Conservation (phyloP, 2,797 vertebrate genomes). For the Pseudochaenichthys georgianus region DNA sequence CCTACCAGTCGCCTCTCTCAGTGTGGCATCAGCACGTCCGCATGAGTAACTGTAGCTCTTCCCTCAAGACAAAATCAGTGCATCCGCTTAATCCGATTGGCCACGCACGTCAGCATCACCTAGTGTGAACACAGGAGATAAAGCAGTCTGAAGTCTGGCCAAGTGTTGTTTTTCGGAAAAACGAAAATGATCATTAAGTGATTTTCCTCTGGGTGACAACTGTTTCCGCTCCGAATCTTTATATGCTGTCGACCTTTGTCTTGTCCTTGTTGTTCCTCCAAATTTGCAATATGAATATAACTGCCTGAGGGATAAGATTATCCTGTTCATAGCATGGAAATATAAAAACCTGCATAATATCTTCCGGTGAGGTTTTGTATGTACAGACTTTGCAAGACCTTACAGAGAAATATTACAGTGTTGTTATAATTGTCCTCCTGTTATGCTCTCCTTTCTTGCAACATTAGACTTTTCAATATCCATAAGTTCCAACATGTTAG, state of each 20-base stretch:
- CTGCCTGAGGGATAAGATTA: neutral
- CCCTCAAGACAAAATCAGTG: slow-evolving; percentile 68
- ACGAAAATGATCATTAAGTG: slow-evolving; percentile 56
- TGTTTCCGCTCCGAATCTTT: slow-evolving; percentile 54
- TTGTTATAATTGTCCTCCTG: neutral
- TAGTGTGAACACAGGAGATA: slow-evolving; percentile 69
- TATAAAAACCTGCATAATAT: neutral
- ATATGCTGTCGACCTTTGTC: slow-evolving; percentile 43
- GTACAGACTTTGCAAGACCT: neutral
- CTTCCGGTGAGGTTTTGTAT: neutral
- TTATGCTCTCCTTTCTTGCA: neutral
- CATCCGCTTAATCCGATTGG: slow-evolving; percentile 68
- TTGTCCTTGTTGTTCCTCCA: slow-evolving; percentile 18
- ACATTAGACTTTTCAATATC: neutral
- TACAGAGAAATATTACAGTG: neutral
- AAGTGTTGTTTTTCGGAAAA: slow-evolving; percentile 42
- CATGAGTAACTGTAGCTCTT: slow-evolving; percentile 51
- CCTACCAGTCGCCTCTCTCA: slow-evolving; percentile 46
- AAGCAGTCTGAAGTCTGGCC: slow-evolving; percentile 70
- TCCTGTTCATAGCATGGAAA: slow-evolving; percentile 16
- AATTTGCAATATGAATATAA: slow-evolving; percentile 22
- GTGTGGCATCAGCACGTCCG: slow-evolving; percentile 52
- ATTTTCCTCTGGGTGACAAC: slow-evolving; percentile 48
- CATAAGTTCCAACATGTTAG: neutral
- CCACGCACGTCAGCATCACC: slow-evolving; percentile 67